phyloP scores from a whole-genome alignment of 2,888 invertebrate species.

The Apamea epomidion region DNA sequence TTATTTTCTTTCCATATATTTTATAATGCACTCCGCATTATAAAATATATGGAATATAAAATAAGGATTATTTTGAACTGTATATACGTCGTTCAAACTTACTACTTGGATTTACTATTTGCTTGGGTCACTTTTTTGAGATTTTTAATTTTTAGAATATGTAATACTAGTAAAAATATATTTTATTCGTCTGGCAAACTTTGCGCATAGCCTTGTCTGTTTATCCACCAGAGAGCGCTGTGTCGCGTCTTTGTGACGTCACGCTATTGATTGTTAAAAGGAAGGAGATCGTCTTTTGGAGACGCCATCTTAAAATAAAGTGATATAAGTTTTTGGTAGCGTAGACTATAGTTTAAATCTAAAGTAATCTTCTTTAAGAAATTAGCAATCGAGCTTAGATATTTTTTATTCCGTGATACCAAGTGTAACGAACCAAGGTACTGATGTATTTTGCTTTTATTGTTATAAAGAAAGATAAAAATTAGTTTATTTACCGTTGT shows the following conservation, averaged over 20 bases:
- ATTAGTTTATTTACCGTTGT: conserved; percentile 89
- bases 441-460: conserved; percentile 88
- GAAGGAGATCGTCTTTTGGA: conserved; percentile 88
- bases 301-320: conserved; percentile 91
- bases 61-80: not conserved
- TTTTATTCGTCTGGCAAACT: conserved; percentile 54
- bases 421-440: conserved; percentile 96
- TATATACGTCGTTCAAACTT: not conserved
- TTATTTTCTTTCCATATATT: not conserved
- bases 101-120: not conserved
- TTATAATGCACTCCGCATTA: no score
- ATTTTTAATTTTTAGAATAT: not conserved
- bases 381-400: conserved; percentile 84
- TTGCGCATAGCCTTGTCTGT: not conserved
- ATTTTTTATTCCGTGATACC: conserved; percentile 88
- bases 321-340: conserved; percentile 92
- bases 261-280: conserved; percentile 87
- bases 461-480: conserved; percentile 77
- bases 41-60: no score
- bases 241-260: conserved; percentile 90
- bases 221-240: conserved; percentile 78
- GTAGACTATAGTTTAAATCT: conserved; percentile 89
- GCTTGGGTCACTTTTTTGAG: not conserved
- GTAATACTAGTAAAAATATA: conserved; percentile 4
- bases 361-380: conserved; percentile 87